Evolutionary conservation across 2,797 vertebrate species (phyloP).

Genomic region (Neomorphus geoffroyi): DNA sequence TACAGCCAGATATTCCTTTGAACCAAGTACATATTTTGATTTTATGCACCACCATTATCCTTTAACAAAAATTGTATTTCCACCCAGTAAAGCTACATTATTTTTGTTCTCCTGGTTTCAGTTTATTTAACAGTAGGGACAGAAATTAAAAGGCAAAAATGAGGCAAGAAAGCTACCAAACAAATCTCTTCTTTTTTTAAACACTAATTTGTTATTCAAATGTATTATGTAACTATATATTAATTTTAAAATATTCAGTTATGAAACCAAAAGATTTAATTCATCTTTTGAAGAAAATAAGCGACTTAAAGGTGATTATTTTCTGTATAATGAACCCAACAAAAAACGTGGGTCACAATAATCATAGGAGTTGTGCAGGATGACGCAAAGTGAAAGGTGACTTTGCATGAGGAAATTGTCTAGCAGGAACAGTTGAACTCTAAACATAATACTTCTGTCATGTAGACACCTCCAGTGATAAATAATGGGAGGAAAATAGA

Average conservation of each 20-base stretch:
- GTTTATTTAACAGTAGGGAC: neutral
- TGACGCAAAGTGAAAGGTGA: neutral
- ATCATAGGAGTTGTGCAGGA: neutral
- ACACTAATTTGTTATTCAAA: neutral
- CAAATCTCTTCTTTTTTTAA: neutral
- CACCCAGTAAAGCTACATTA: neutral
- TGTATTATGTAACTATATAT: neutral
- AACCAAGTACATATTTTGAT: neutral
- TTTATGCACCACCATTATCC: neutral
- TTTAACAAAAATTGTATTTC: neutral
- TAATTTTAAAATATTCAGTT: slow-evolving; percentile 15
- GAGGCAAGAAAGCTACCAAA: neutral
- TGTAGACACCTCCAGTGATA: neutral
- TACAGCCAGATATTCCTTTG: neutral
- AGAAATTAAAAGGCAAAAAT: neutral
- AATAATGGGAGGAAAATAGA: neutral
- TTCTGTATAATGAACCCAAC: neutral
- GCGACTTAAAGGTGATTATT: neutral
- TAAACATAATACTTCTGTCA: neutral
- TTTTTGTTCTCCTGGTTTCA: neutral
- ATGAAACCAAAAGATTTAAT: neutral
- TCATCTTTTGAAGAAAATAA: neutral
- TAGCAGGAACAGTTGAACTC: neutral
- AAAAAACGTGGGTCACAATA: neutral
- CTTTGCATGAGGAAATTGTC: neutral